Conservation (phyloP, 2,113 vertebrate genomes). For the Macroglossus sobrinus region DNA sequence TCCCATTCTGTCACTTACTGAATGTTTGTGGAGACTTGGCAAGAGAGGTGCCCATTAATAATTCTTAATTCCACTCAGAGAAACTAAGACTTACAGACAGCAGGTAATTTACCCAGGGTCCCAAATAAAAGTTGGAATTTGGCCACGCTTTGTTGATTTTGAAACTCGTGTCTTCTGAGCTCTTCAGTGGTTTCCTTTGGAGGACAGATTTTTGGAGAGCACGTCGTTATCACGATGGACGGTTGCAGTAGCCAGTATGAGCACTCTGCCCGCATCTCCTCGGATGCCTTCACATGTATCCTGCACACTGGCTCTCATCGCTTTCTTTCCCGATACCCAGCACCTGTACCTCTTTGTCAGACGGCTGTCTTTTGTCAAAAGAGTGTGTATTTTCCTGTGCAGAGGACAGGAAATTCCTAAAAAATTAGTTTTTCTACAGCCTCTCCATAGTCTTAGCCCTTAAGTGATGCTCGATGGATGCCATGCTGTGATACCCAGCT, state of each 20-base stretch:
- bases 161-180: not conserved
- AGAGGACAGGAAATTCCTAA: not conserved
- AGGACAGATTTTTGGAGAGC: not conserved
- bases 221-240: not conserved
- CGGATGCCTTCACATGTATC: not conserved
- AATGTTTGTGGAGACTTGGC: not conserved
- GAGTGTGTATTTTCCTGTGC: not conserved
- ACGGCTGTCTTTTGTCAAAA: not conserved
- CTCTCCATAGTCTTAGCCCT: not conserved
- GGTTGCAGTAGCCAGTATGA: no score
- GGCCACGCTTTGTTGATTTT: not conserved
- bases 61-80: not conserved
- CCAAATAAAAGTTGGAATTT: not conserved
- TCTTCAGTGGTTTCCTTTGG: not conserved
- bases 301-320: not conserved
- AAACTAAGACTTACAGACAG: not conserved
- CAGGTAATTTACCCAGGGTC: not conserved
- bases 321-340: not conserved
- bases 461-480: not conserved
- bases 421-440: not conserved
- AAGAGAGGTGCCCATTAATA: not conserved
- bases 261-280: not conserved
- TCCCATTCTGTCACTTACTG: not conserved
- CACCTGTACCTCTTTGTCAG: not conserved
- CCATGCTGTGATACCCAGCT: accelerated